Evolutionary conservation across 2,888 invertebrate species (phyloP).

Genomic region (Trichogramma dendrolimi): DNA sequence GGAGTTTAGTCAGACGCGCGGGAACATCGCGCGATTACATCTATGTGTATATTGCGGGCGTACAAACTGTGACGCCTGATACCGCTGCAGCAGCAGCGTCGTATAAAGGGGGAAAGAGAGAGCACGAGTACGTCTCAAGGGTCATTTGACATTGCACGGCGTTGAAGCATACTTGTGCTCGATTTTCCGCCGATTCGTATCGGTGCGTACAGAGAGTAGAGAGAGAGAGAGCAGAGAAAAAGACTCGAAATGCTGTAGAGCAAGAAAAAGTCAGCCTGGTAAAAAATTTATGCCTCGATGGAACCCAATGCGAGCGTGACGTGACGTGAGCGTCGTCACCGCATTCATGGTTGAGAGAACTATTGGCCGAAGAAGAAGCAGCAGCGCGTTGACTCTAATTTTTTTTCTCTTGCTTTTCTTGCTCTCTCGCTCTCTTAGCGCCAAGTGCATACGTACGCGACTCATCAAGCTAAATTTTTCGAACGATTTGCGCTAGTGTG

Average conservation of each 20-base stretch:
- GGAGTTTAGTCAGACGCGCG: no score
- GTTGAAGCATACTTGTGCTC: neutral
- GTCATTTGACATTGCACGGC: conserved; percentile 42
- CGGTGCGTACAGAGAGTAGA: neutral
- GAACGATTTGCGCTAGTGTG: no score
- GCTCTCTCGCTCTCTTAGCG: neutral
- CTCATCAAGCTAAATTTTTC: no score
- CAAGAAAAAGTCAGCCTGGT: neutral
- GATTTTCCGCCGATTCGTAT: conserved; percentile 1
- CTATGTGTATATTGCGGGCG: no score
- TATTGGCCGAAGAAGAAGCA: neutral
- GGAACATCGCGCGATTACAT: no score
- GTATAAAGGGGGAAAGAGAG: conserved; percentile 5
- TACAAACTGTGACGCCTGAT: no score
- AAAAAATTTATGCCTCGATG: conserved; percentile 8
- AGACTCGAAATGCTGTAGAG: neutral
- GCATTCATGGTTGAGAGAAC: conserved; percentile 9
- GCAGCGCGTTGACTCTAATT: neutral
- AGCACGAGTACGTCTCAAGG: conserved; percentile 33
- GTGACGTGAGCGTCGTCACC: neutral
- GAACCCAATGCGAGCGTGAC: neutral
- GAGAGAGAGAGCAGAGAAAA: neutral
- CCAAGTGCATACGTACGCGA: neutral
- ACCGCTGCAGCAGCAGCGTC: neutral
- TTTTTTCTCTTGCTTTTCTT: conserved; percentile 4